Base-by-base conservation (phyloP, 2,888 invertebrate genomes). In the Thymelicus acteon region DNA sequence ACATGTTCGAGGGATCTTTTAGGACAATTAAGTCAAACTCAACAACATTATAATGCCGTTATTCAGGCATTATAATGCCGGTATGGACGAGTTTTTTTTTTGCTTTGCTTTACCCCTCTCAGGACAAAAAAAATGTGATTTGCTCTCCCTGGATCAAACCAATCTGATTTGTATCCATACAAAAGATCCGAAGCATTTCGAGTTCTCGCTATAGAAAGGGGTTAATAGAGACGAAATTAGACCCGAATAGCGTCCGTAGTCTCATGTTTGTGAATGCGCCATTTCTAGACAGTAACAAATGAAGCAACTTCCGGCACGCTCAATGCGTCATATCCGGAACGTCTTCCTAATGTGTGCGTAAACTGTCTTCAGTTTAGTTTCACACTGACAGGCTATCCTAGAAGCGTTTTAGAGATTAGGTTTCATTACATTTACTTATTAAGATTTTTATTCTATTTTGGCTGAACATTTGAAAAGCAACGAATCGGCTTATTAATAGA, bases 251-350 rank as follows among this genome's bases (percentile, higher is more conserved):
- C 19, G 54, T 54, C 19, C 24, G 24, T 24, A 54, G 54, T 15
- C 58, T 24, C 24, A 15, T 57, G 37, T 58, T 47, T 66, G 58
- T 48, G 58, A 58, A 66, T 47, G 66, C 57, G 65, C 24, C 58
- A 48, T 66, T 57, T 44, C 47, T 10, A 49, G 66, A 58, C 66
- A 57, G 57, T 66, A 37, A 66, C 66, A 66, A 66, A 66, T 66
- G 47, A 44, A 44, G 60, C 48, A 40, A 67, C 39, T 49, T 67
- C 67, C 67, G 67, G 39, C 48, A 40, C 66, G 12, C 60, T 49
- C 60, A 60, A 60, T 49, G 67, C 67, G 60, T 67, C 67, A 67
- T 67, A 49, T 60, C 67, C 67, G 67, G 67, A 31, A 58, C 24
- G 57, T 57, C 31, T 31, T 57, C 37, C 57, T 57, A 57, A 57